Evolutionary conservation across 2,888 invertebrate genomes (phyloP).

Genomic region (Cristatella mucedo): DNA sequence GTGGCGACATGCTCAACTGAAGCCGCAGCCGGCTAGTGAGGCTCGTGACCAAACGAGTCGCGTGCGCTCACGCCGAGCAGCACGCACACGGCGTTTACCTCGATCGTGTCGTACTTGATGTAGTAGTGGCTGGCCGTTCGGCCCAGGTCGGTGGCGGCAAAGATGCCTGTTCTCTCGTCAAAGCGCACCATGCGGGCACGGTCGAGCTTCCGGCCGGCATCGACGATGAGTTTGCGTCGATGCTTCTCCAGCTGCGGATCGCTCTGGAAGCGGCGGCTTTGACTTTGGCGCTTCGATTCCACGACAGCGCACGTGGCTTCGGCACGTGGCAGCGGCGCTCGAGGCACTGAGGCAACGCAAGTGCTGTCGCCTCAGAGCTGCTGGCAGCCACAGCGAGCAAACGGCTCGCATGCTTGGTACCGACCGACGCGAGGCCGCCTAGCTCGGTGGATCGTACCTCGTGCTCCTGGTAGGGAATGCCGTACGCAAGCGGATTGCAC

Average conservation of each 20-base stretch:
- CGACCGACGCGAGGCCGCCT: too few species aligned
- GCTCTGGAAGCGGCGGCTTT: conserved; percentile 49
- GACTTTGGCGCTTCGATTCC: too few species aligned
- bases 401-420: too few species aligned
- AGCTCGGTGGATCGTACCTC: conserved; percentile 24
- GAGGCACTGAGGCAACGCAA: too few species aligned
- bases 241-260: conserved; percentile 64
- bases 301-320: too few species aligned
- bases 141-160: conserved; percentile 56
- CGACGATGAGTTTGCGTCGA: conserved; percentile 58
- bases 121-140: conserved; percentile 94
- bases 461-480: conserved; percentile 46
- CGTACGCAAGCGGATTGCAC: conserved; percentile 68
- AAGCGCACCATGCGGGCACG: conserved; percentile 84
- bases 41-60: too few species aligned
- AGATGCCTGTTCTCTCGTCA: conserved; percentile 56
- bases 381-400: too few species aligned
- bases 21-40: too few species aligned
- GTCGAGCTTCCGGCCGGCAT: conserved; percentile 69
- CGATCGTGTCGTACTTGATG: conserved; percentile 85
- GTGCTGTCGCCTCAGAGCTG: too few species aligned
- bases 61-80: too few species aligned
- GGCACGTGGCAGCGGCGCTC: too few species aligned
- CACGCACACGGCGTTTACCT: conserved; percentile 43
- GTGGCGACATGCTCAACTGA: too few species aligned